A percentile compares a stretch with the other conserved stretches of the same genome.
These are phyloP conservation scores for Amphipoea oculea DNA, from an alignment of 2,888 invertebrate genomes.

Conservation along the genomic window DNA sequence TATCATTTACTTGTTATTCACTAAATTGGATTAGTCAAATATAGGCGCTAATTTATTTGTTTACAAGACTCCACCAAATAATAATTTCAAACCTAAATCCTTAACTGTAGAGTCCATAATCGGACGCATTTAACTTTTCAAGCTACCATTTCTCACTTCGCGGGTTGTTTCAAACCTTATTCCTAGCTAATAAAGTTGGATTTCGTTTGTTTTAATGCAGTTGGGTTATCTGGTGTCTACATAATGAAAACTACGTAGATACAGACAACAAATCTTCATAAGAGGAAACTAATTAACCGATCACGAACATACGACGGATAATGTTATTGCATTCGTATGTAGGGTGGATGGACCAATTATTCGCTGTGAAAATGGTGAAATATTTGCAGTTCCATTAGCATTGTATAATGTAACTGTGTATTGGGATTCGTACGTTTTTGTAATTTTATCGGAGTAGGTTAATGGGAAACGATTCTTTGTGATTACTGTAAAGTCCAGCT, in stretches of 20 bases:
- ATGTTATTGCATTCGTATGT: constrained; percentile 75
- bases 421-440: constrained; percentile 27
- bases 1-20: constrained; percentile 61
- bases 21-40: constrained; percentile 67
- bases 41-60: constrained; percentile 57
- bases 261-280: constrained; percentile 77
- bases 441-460: constrained; percentile 16
- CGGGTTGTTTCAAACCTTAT: constrained; percentile 22
- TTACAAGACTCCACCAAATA: constrained; percentile 38
- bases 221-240: constrained; percentile 40
- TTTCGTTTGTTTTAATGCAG: constrained; percentile 19
- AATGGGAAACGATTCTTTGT: constrained; percentile 38
- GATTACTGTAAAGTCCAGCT: constrained; percentile 14
- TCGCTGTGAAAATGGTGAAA: constrained; percentile 41
- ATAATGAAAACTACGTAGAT: constrained; percentile 56
- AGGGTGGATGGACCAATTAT: constrained; percentile 53
- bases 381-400: constrained; percentile 48
- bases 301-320: constrained; percentile 78
- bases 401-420: constrained; percentile 28
- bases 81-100: constrained; percentile 23
- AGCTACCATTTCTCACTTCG: neutral
- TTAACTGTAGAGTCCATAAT: constrained; percentile 21
- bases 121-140: neutral
- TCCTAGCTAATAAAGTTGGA: constrained; percentile 22
- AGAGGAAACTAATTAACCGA: constrained; percentile 82